Conservation (phyloP, 2,797 vertebrate genomes). For the Peromyscus nudipes region DNA sequence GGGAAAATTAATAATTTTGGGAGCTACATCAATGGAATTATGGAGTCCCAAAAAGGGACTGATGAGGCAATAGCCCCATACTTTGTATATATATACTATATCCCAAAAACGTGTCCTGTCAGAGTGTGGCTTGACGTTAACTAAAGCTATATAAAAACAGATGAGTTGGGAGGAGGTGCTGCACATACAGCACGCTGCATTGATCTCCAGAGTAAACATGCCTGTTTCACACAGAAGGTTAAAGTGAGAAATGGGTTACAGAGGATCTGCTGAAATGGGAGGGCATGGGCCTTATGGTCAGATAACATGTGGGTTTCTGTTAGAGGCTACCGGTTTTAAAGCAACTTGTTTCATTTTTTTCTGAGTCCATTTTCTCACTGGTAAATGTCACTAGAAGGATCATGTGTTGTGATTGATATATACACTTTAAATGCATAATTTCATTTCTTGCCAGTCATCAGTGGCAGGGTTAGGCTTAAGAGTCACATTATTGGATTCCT, state of each 20-base stretch:
- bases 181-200: neutral
- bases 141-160: neutral
- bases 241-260: neutral
- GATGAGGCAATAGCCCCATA: neutral
- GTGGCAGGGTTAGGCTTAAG: neutral
- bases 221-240: neutral
- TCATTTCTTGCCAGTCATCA: slow-evolving; percentile 2
- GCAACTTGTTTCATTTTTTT: slow-evolving; percentile 33
- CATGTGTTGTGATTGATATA: neutral
- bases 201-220: neutral
- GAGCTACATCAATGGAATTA: neutral
- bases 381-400: slow-evolving; percentile 27
- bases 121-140: neutral
- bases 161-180: neutral
- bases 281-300: neutral
- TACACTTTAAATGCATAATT: neutral
- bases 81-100: neutral
- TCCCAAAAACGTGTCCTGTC: neutral
- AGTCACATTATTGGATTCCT: neutral
- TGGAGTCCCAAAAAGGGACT: neutral
- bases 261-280: neutral
- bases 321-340: slow-evolving; percentile 33
- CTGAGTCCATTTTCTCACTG: slow-evolving; percentile 42
- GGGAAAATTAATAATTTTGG: neutral
- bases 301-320: neutral